Evolutionary conservation across 2,888 invertebrate species (phyloP), one percentile per base, ranked within the genome.

Genomic region (Argynnis bischoffii): DNA sequence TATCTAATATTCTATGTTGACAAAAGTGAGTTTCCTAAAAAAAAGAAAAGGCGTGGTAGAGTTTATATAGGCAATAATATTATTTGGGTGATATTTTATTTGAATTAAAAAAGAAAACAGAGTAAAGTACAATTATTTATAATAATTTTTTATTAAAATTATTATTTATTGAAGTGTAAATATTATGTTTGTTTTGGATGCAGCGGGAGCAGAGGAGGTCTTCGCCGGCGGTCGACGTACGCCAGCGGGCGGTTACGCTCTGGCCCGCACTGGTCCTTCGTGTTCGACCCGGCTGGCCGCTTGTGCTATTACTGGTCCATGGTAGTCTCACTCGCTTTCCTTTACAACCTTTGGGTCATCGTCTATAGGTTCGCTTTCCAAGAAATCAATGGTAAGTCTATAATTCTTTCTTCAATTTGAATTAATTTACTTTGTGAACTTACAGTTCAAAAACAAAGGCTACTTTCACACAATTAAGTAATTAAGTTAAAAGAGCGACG

Each of bases 351-450:
- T 85, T 98, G 98, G 98, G 98, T 98, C 90, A 98, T 99, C 93
- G 98, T 99, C 88, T 99, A 99, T 94, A 96, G 99, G 92, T 99
- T 98, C 94, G 98, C 99, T 93, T 99, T 99, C 92, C 97, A 98
- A 93, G 99, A 99, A 94, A 98, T 99, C 82, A 97, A 97, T 89
- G 95, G 97, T 95, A 81, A 95, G 95, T 93, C n/a, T 11, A 11
- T 47, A 64, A 47, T 60, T 18, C 5, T 51, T 16, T 31, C 15
- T 21, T 41, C 50, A 55, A 18, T 55, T 46, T 47, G 14, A 35
- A 0, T 51, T 35, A 6, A 14, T 50, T n/a, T 50, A 50, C 15
- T 48, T n/a, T 48, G 8, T 50, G n/a, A n/a, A n/a, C n/a, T 41
- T 50, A 50, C 14, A 50, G 16, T 50, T n/a, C 26, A 16, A 41